phyloP scores from a whole-genome alignment of 2,888 invertebrate species.

The Stramonita haemastoma region DNA sequence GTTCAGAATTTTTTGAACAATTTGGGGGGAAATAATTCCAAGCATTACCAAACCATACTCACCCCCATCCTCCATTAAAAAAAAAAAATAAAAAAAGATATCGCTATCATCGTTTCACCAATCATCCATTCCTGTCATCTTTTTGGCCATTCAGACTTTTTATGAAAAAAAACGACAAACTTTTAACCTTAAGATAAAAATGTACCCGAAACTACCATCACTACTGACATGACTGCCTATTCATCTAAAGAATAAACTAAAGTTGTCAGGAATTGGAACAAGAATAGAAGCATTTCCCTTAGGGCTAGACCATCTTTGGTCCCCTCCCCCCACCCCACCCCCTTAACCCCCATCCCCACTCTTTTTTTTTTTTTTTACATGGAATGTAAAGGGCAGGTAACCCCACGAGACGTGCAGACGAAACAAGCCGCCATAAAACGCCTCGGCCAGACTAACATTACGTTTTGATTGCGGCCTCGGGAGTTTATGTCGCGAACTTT shows the following conservation, averaged over 20 bases:
- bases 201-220: no score
- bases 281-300: neutral
- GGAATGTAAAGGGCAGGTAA: neutral
- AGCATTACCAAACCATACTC: no score
- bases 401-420: conserved; percentile 3
- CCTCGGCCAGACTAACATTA: conserved; percentile 19
- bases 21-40: no score
- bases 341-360: neutral
- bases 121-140: no score
- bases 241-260: neutral
- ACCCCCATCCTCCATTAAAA: no score
- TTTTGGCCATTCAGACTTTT: no score
- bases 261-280: no score
- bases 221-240: neutral
- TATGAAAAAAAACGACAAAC: no score
- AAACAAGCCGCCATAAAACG: conserved; percentile 9
- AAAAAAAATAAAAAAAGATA: no score
- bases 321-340: neutral
- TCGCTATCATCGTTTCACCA: no score
- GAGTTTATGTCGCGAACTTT: conserved; percentile 26
- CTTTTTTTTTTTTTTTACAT: neutral
- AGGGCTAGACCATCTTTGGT: neutral
- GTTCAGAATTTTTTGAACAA: no score
- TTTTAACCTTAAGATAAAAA: no score
- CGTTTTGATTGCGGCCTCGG: conserved; percentile 23